Conservation (phyloP, 2,797 vertebrate genomes). For the Arrhamphus sclerolepis region DNA sequence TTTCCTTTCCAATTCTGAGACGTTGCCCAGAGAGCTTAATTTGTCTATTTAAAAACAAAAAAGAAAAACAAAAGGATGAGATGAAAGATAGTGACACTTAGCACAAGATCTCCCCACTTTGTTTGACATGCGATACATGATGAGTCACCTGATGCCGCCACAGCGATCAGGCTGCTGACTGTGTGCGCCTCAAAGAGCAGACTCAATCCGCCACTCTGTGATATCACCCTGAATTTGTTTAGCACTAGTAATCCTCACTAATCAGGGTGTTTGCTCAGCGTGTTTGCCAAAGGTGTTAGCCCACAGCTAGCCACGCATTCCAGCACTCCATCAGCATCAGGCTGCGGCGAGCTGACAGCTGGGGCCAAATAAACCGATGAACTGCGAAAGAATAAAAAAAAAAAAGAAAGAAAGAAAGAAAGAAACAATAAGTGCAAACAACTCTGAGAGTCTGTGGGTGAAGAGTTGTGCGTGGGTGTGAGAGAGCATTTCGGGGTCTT, state of each 20-base stretch:
- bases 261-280: conserved; percentile 74
- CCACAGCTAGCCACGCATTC: conserved; percentile 42
- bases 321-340: conserved; percentile 38
- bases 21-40: not conserved
- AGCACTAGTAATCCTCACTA: conserved; percentile 67
- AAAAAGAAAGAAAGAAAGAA: conserved; percentile 7
- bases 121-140: conserved; percentile 29
- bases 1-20: conserved; percentile 9
- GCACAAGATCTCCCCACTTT: conserved; percentile 31
- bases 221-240: conserved; percentile 60
- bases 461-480: conserved; percentile 1
- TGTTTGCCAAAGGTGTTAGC: conserved; percentile 79
- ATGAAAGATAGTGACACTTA: conserved; percentile 17
- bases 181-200: not conserved
- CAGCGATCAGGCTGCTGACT: not conserved
- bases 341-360: conserved; percentile 49
- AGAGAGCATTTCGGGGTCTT: conserved; percentile 12
- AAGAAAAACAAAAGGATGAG: not conserved
- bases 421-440: conserved; percentile 35
- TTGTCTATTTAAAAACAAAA: not conserved
- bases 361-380: conserved; percentile 31
- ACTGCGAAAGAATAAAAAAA: conserved; percentile 36
- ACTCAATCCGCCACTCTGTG: conserved; percentile 29
- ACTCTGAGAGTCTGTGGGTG: conserved; percentile 53
- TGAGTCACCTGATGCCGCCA: conserved; percentile 24